Evolutionary conservation across 2,797 vertebrate species (phyloP).

Genomic region (Clarias laeviceps): DNA sequence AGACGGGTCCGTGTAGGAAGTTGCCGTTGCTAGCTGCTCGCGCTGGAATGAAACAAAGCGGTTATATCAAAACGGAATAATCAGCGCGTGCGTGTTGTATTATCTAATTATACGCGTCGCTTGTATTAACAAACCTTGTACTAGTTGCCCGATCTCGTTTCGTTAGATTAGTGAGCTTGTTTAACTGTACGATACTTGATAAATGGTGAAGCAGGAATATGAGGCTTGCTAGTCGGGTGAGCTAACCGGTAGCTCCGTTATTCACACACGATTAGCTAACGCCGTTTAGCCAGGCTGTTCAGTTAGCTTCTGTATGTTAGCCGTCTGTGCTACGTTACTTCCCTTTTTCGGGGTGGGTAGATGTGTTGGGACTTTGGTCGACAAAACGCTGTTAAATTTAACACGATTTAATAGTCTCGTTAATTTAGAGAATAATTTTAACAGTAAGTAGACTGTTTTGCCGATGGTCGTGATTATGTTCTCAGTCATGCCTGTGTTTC

Average conservation of each 20-base stretch:
- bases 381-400: not conserved
- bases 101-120: no score
- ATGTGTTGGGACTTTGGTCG: not conserved
- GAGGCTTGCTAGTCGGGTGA: not conserved
- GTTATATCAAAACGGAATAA: not conserved
- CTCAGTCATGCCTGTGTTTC: not conserved
- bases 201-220: not conserved
- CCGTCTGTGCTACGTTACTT: not conserved
- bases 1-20: constrained; percentile 5
- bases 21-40: constrained; percentile 9
- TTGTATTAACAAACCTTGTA: no score
- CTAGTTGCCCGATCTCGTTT: not conserved
- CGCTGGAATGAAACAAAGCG: constrained; percentile 6
- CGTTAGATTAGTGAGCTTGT: not conserved
- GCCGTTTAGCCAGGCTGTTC: not conserved
- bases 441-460: no score
- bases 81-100: no score
- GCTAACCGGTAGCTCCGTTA: constrained; percentile 40
- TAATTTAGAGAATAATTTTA: not conserved
- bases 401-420: not conserved
- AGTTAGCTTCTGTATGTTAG: not conserved
- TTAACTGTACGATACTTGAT: not conserved
- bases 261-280: constrained; percentile 3
- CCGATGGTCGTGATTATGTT: not conserved
- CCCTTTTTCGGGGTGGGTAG: not conserved